Evolutionary conservation across 2,888 invertebrate species (phyloP), one percentile per base, ranked within the genome.

Genomic region (Herminia tarsipennalis): DNA sequence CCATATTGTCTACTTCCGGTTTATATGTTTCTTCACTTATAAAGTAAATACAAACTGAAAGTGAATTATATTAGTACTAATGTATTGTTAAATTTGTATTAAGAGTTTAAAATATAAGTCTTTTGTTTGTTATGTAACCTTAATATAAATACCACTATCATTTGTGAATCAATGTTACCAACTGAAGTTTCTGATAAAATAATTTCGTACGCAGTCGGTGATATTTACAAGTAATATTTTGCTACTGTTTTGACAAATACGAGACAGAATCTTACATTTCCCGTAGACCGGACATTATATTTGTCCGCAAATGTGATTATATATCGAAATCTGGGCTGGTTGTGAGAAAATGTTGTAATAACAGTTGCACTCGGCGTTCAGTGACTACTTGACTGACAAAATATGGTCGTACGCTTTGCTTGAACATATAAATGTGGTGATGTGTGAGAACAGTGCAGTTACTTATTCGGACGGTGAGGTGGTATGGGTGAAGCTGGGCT

Each of bases 401-500:
- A 88, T 89, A 91, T 91, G 90, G 89, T 91, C 81, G 89, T 87
- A 80, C 83, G 71, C 81, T 83, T 82, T 71, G 81, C 68, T 78
- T 89, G 81, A 89, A 81, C 72, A 76, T 73, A 74, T 74, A 72
- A n/a, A n/a, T 76, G 81, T 85, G 81, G 88, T 83, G 86, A 95
- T 95, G 95, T 94, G 94, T 88, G 95, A 95, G 72, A 94, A 94
- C 87, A 93, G 93, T 70, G 93, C 93, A 88, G 92, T 93, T 65
- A 88, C 80, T 73, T 95, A 95, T 86, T 88, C 92, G 68, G 94
- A 95, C 66, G 95, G 95, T 38, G 96, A 97, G 72, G 92, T 96
- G 69, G 97, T 97, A 55, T 97, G 97, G 97, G 96, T 96, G 12
- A 97, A 96, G 83, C 84, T 96, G 53, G 95, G 95, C 24, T 92